Evolutionary conservation across 2,797 vertebrate genomes (phyloP), one percentile per base, ranked within the genome.

Genomic region (Lophotriccus pileatus): DNA sequence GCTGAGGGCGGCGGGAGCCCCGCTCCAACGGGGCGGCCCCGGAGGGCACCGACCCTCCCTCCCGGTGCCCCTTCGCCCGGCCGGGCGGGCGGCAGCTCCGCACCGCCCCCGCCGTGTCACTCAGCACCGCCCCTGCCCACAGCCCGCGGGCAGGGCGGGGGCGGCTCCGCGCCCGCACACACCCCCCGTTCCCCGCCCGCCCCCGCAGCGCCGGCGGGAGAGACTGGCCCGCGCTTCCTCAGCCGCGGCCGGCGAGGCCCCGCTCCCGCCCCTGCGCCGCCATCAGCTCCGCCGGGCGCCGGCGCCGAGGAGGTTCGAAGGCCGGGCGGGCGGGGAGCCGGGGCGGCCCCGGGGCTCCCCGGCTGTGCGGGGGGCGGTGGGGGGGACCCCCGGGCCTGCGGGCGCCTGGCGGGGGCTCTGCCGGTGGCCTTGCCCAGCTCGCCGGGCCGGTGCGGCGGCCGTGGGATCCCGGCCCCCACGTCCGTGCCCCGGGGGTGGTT

Each of bases 191-290:
- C 22, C 5, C 34, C 14, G 39, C 19, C 4, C 32, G 30, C 11
- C 41, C 27, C 11, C 18, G 13, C n/a, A 18, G 49, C 43, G 28
- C 36, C 6, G 25, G 52, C 3, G 17, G 27, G 14, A 50, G 32
- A 27, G 19, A 7, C 0, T 5, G 7, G 30, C 6, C n/a, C 23
- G 12, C 13, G 14, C 2, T 7, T 25, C 8, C 0, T 3, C 4
- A 4, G 66, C 10, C 15, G 3, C 4, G 55, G 10, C 27, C 22
- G 22, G 7, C 5, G 41, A 79, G 63, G 81, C 13, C 11, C 2
- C 8, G 36, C 21, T 88, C 22, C 34, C 74, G 37, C 64, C 21
- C 27, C 5, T 49, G 28, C 28, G 50, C 16, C 68, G 84, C 64
- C 87, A 52, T 91, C 90, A 44, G 62, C 60, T 44, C 27, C n/a